Conservation (phyloP, 1,140 invertebrate species). For the Listronotus oregonensis region DNA sequence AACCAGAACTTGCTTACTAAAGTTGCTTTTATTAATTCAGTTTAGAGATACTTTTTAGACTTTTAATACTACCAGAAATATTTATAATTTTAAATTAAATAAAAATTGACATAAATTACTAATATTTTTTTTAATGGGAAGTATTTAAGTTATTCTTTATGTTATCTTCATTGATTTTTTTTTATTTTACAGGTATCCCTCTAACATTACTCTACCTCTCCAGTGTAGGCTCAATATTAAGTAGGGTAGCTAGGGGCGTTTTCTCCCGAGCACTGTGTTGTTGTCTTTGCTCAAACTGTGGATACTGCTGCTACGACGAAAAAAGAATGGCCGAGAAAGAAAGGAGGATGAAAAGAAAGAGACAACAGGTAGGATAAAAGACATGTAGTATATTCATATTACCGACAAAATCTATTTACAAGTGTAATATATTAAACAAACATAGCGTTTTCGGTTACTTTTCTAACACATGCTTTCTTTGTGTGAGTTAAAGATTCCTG, state of each 20-base stretch:
- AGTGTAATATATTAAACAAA: too few relatives aligned
- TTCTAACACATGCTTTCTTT: too few relatives aligned
- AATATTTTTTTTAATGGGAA: neutral
- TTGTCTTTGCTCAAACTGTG: conserved; percentile 82
- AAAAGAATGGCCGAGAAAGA: conserved; percentile 79
- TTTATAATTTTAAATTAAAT: neutral
- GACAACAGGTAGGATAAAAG: conserved; percentile 66
- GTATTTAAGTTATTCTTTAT: neutral
- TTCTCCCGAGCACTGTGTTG: conserved; percentile 83
- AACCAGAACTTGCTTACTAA: too few relatives aligned
- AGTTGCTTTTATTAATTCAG: too few relatives aligned
- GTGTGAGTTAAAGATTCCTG: too few relatives aligned
- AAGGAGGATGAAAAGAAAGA: conserved; percentile 73
- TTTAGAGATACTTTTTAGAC: too few relatives aligned
- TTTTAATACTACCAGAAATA: too few relatives aligned
- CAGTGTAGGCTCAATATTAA: conserved; percentile 80
- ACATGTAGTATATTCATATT: too few relatives aligned
- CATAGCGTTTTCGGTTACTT: too few relatives aligned
- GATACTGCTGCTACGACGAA: conserved; percentile 85
- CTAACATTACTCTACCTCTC: conserved; percentile 87
- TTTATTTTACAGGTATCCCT: conserved; percentile 71
- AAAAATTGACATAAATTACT: neutral
- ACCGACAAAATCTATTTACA: too few relatives aligned
- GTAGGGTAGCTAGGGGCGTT: conserved; percentile 82
- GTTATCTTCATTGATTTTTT: neutral